Evolutionary conservation across 2,888 invertebrate species (phyloP), one percentile per base, ranked within the genome.

Genomic region (Nemoura dubitans): DNA sequence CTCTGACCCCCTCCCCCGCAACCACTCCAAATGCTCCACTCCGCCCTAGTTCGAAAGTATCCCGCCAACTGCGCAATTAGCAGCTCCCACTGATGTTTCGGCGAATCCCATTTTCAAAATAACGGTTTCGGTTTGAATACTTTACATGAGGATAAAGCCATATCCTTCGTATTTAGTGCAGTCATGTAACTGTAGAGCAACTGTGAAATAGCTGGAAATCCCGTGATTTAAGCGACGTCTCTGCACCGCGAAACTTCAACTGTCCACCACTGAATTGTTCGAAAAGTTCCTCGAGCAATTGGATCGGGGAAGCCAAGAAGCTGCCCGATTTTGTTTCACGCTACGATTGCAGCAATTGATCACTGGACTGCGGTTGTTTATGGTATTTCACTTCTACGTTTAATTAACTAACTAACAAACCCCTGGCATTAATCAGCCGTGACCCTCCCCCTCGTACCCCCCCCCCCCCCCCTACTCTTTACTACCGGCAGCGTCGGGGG

Each of bases 321-420:
- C 59, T 59, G 3, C 59, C 59, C 14, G 59, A 59, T 59, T 59
- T 59, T 59, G 59, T 59, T 59, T 59, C 59, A 21, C 59, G 14
- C 16, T 21, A 14, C 59, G 59, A 59, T 59, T 21, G 59, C 59
- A 21, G 59, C 59, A 59, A 59, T 59, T 59, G 59, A 59, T 59
- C 59, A 59, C 59, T 59, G 59, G 59, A 59, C 59, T 59, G 14
- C 16, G 59, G 59, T 59, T 59, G 59, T 59, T 59, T 59, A 59
- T 59, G 21, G 59, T 59, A 59, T 59, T 59, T 59, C 59, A 59
- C 16, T 59, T 59, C 59, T 21, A 59, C 59, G 59, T 59, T 59
- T 59, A 59, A 59, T 59, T 59, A 59, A 59, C 59, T 59, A 59
- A 59, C 59, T 59, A 59, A 59, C 59, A 59, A 59, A 21, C 59